These are phyloP conservation scores for Oscheius myriophilus DNA, from an alignment of 2,888 invertebrate species.

Conservation along the genomic window DNA sequence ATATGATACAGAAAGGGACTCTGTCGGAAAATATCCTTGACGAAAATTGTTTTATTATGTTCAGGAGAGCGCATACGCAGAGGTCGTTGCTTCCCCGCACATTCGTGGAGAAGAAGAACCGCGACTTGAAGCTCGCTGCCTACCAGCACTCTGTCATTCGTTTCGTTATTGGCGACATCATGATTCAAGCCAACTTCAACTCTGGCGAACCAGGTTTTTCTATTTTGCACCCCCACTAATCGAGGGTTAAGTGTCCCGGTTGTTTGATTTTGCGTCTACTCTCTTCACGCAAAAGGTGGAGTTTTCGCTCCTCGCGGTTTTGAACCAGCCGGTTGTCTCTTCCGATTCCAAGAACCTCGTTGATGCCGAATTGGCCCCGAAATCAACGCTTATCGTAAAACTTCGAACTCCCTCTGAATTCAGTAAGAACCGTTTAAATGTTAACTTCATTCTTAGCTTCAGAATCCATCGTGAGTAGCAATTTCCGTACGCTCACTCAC, in stretches of 20 bases:
- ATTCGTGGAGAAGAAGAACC: slow-evolving; percentile 52
- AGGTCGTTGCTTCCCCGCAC: slow-evolving; percentile 49
- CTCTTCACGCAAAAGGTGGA: slow-evolving; percentile 6
- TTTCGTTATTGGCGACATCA: slow-evolving; percentile 44
- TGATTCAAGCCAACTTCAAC: slow-evolving; percentile 53
- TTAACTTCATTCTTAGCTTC: neutral
- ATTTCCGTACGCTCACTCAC: neutral
- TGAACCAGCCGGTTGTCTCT: slow-evolving; percentile 21
- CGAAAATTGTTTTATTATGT: neutral
- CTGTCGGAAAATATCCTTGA: too few relatives aligned
- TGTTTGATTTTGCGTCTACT: slow-evolving; percentile 37
- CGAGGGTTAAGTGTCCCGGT: slow-evolving; percentile 28
- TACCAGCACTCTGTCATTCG: slow-evolving; percentile 58
- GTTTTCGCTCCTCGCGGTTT: slow-evolving; percentile 21
- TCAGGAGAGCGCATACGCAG: slow-evolving; percentile 44
- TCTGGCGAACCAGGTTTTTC: slow-evolving; percentile 45
- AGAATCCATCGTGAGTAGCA: neutral
- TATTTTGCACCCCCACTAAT: slow-evolving; percentile 11
- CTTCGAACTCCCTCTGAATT: neutral
- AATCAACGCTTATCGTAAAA: slow-evolving; percentile 32
- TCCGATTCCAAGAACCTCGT: slow-evolving; percentile 48
- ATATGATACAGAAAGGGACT: too few relatives aligned
- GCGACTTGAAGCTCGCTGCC: slow-evolving; percentile 51
- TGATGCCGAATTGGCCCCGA: slow-evolving; percentile 55
- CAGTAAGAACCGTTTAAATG: neutral